Conservation (phyloP, 1,140 invertebrate genomes). For the Rhyacophila brunnea region DNA sequence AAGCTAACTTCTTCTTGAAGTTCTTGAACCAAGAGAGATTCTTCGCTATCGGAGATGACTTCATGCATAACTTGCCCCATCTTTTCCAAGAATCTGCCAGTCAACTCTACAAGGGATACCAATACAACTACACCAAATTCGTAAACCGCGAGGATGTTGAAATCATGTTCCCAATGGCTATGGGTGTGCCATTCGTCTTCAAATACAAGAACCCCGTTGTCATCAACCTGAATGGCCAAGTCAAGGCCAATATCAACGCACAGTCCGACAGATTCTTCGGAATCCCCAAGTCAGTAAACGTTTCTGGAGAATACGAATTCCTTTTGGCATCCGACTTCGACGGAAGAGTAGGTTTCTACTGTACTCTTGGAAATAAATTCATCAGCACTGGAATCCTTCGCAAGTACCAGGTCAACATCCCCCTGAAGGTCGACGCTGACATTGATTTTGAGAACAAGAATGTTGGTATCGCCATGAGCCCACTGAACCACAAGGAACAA, state of each 20-base stretch:
- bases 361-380: slow-evolving; percentile 58
- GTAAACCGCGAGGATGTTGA: slow-evolving; percentile 53
- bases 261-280: not conserved
- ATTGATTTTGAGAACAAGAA: slow-evolving; percentile 50
- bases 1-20: slow-evolving; percentile 54
- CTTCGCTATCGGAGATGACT: slow-evolving; percentile 57
- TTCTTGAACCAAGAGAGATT: slow-evolving; percentile 46
- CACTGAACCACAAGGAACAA: slow-evolving; percentile 50
- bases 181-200: slow-evolving; percentile 66
- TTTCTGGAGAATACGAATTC: slow-evolving; percentile 51
- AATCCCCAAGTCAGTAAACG: slow-evolving; percentile 44
- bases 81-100: slow-evolving; percentile 39
- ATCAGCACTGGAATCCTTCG: slow-evolving; percentile 60
- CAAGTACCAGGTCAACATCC: slow-evolving; percentile 56
- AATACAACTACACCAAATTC: slow-evolving; percentile 57
- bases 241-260: slow-evolving; percentile 35
- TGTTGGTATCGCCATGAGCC: slow-evolving; percentile 46
- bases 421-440: slow-evolving; percentile 47
- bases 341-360: slow-evolving; percentile 60
- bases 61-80: slow-evolving; percentile 48
- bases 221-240: slow-evolving; percentile 46
- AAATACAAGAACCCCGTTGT: slow-evolving; percentile 57
- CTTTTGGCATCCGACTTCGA: slow-evolving; percentile 54
- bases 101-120: slow-evolving; percentile 45
- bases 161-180: slow-evolving; percentile 62